Conservation (phyloP, 1,140 invertebrate species). For the Drosophila kanapiae region DNA sequence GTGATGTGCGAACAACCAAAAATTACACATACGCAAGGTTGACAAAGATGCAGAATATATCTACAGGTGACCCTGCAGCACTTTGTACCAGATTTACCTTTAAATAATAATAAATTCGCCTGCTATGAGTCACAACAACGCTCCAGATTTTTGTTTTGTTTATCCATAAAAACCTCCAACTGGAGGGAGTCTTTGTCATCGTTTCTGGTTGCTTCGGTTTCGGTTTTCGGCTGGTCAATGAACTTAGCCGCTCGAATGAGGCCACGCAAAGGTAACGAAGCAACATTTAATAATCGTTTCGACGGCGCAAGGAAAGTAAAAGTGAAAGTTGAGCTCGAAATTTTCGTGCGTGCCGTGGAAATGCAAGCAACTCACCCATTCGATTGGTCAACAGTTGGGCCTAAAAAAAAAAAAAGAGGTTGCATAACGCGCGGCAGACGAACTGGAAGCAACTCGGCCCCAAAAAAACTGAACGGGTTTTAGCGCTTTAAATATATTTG, state of each 20-base stretch:
- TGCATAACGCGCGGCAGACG: slow-evolving; percentile 47
- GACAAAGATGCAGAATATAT: slow-evolving; percentile 6
- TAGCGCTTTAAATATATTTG: slow-evolving; percentile 6
- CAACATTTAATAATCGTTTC: slow-evolving; percentile 67
- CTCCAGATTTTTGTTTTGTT: slow-evolving; percentile 40
- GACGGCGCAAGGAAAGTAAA: slow-evolving; percentile 68
- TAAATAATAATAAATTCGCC: slow-evolving; percentile 2
- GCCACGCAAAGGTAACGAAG: slow-evolving; percentile 49
- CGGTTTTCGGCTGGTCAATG: slow-evolving; percentile 57
- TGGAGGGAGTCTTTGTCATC: slow-evolving; percentile 33
- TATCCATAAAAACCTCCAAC: slow-evolving; percentile 15
- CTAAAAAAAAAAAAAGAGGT: slow-evolving; percentile 43
- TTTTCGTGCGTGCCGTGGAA: slow-evolving; percentile 63
- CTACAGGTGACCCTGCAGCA: background rate
- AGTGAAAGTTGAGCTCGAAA: slow-evolving; percentile 82
- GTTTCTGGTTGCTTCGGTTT: slow-evolving; percentile 16
- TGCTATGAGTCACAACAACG: slow-evolving; percentile 22
- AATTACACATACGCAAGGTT: slow-evolving; percentile 47
- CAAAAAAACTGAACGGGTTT: slow-evolving; percentile 8
- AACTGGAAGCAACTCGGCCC: slow-evolving; percentile 24
- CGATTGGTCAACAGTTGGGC: slow-evolving; percentile 54
- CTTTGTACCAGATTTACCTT: background rate
- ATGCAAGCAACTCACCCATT: slow-evolving; percentile 43
- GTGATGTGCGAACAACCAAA: slow-evolving; percentile 15
- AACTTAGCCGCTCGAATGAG: slow-evolving; percentile 64